Conservation (phyloP, 2,113 vertebrate genomes). For the Protomyctophum bolini region DNA sequence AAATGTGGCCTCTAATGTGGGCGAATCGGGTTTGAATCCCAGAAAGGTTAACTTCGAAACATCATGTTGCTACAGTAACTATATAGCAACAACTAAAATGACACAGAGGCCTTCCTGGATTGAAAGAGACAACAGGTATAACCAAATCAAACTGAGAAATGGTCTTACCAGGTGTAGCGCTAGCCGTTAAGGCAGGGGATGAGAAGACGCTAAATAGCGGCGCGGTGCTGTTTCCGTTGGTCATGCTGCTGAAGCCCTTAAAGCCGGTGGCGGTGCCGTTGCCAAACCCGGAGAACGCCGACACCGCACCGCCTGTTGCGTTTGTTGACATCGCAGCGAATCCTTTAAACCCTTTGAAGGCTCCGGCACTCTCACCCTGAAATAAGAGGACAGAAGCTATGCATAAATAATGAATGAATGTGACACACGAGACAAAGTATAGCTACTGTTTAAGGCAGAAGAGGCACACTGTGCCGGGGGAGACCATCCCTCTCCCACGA, state of each 20-base stretch:
- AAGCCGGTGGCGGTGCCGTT: constrained; percentile 75
- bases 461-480: too few species aligned
- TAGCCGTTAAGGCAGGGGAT: constrained; percentile 56
- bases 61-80: too few species aligned
- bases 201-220: constrained; percentile 72
- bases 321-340: constrained; percentile 69
- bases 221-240: constrained; percentile 82
- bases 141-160: background rate
- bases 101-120: too few species aligned
- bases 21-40: too few species aligned
- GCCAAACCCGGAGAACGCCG: constrained; percentile 81
- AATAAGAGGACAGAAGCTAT: constrained; percentile 14
- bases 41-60: too few species aligned
- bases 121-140: too few species aligned
- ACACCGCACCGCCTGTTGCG: constrained; percentile 41
- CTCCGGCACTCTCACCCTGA: constrained; percentile 83
- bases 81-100: too few species aligned
- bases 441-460: background rate
- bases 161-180: constrained; percentile 79
- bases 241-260: constrained; percentile 80
- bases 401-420: background rate
- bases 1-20: too few species aligned
- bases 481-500: too few species aligned
- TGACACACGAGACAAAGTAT: background rate
- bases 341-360: constrained; percentile 94